phyloP scores from a whole-genome alignment of 2,113 vertebrate genomes.

The Neogobius melanostomus region DNA sequence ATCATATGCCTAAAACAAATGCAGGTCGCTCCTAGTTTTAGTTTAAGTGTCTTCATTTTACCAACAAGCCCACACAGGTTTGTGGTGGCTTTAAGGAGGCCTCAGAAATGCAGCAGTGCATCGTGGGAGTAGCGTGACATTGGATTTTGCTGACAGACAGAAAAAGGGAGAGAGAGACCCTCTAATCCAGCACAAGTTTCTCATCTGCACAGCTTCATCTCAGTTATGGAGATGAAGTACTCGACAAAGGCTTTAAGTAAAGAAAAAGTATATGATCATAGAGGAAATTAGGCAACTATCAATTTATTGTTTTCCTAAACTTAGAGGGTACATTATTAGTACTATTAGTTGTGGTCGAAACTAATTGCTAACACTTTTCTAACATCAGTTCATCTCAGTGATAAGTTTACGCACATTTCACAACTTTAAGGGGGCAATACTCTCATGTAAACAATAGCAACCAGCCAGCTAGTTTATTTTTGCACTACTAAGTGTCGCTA shows the following conservation, averaged over 20 bases:
- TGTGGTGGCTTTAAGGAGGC: constrained; percentile 45
- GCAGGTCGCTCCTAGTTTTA: constrained; percentile 49
- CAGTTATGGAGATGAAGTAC: not conserved
- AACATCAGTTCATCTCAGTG: too few species aligned
- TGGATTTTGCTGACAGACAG: constrained; percentile 41
- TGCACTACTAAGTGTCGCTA: too few species aligned
- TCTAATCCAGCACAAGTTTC: constrained; percentile 48
- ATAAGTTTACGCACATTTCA: too few species aligned
- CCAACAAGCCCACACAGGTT: constrained; percentile 57
- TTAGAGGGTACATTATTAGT: too few species aligned
- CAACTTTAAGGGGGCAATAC: too few species aligned
- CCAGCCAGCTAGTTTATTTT: too few species aligned
- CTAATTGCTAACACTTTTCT: too few species aligned
- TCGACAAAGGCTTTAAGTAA: not conserved
- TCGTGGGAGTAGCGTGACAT: constrained; percentile 52
- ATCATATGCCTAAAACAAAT: constrained; percentile 43
- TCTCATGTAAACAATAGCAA: too few species aligned
- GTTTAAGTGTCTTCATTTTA: constrained; percentile 8
- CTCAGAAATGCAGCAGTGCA: constrained; percentile 45
- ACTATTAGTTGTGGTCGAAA: too few species aligned
- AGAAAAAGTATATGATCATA: not conserved
- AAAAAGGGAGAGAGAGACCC: constrained; percentile 13
- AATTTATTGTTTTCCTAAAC: too few species aligned
- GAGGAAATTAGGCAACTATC: too few species aligned
- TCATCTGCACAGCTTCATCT: constrained; percentile 27